Percentiles rank a stretch among this genome's conserved stretches.
These are phyloP conservation scores for Chrosomus eos DNA, from an alignment of 2,797 vertebrate species.

Conservation along the genomic window DNA sequence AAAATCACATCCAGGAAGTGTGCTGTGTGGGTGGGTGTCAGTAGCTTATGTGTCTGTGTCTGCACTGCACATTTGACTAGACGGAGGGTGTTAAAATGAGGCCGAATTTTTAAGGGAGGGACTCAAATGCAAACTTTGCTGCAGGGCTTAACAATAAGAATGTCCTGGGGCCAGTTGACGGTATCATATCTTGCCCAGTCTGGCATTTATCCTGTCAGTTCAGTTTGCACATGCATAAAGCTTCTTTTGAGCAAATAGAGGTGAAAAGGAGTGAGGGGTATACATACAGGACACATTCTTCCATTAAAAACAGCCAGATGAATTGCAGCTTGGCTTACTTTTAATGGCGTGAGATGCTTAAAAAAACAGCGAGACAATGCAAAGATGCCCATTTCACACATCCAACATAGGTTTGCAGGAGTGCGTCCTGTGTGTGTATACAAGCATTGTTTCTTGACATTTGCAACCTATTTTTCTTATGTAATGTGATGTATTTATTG, in stretches of 20 bases:
- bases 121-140: neutral
- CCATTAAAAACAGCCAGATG: neutral
- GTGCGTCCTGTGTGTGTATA: neutral
- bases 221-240: neutral
- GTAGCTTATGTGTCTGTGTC: slow-evolving; percentile 15
- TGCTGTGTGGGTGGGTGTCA: slow-evolving; percentile 32
- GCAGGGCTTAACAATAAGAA: neutral
- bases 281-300: neutral
- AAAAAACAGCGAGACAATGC: neutral
- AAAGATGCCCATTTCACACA: neutral
- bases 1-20: slow-evolving; percentile 30
- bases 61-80: slow-evolving; percentile 21
- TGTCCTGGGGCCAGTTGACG: neutral
- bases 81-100: slow-evolving; percentile 25
- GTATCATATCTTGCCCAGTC: neutral
- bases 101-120: neutral
- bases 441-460: neutral
- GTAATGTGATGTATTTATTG: neutral
- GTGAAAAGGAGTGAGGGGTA: neutral
- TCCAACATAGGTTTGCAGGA: neutral
- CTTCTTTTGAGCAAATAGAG: neutral
- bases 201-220: neutral
- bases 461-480: neutral
- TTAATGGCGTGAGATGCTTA: neutral
- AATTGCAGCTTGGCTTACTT: too few species aligned